Evolutionary conservation across 2,888 invertebrate genomes (phyloP).

Genomic region (Ormia ochracea): DNA sequence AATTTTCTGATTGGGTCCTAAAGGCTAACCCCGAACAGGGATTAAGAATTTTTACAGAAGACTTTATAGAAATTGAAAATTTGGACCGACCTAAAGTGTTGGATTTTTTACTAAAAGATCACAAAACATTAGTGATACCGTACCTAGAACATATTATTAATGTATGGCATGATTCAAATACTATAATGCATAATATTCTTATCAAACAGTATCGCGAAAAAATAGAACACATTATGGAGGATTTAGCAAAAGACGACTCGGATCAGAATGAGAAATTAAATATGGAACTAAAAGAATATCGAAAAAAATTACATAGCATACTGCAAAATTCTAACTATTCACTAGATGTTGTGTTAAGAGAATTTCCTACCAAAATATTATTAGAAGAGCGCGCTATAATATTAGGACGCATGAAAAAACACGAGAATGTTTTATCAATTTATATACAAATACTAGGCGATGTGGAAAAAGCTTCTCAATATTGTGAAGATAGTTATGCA

Average conservation of each 20-base stretch:
- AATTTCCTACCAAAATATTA: constrained; percentile 90
- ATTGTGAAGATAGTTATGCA: constrained; percentile 85
- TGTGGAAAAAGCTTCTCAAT: constrained; percentile 87
- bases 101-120: constrained; percentile 90
- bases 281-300: constrained; percentile 74
- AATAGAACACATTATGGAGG: constrained; percentile 77
- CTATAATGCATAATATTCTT: constrained; percentile 92
- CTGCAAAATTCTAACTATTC: constrained; percentile 90
- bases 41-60: constrained; percentile 91
- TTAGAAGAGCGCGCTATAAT: constrained; percentile 97
- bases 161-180: constrained; percentile 90
- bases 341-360: constrained; percentile 89
- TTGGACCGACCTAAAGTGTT: constrained; percentile 92
- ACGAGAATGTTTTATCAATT: constrained; percentile 94
- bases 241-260: constrained; percentile 65
- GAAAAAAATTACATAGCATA: constrained; percentile 84
- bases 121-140: constrained; percentile 88
- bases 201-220: constrained; percentile 92
- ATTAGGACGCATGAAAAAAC: constrained; percentile 90
- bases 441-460: constrained; percentile 93
- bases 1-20: constrained; percentile 96
- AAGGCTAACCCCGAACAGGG: constrained; percentile 92
- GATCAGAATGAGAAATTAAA: constrained; percentile 60
- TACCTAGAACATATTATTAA: constrained; percentile 96
- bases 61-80: constrained; percentile 90